Base-by-base conservation (phyloP, 2,113 vertebrate genomes). In the Axis porcinus region DNA sequence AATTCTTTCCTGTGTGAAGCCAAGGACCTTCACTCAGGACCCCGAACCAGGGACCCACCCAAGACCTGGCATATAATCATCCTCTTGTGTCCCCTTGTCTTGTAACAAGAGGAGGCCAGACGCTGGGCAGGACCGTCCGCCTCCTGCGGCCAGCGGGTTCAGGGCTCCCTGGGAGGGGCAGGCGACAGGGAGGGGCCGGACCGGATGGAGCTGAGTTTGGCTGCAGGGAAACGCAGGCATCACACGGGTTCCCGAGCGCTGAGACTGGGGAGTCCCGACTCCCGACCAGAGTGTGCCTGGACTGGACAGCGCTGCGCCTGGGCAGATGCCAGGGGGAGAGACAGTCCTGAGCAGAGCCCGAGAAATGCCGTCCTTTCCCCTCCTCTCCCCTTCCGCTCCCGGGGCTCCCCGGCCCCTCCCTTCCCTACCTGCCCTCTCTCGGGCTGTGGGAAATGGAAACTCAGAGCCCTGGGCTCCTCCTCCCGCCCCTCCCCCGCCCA, bases 371-470 rank as follows among this genome's bases (percentile, higher is more conserved):
- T 45, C 50, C 11, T 36, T 10, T 19, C 21, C 4, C 4, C 3
- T 3, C 12, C 7, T 2, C 25, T 8, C 21, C 33, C 2, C 3
- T 1, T 7, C 54, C 36, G 47, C 9, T 52, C 28, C 43, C 2
- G 28, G 28, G 43, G 76, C 27, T 79, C 14, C 43, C 43, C 45
- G 3, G 25, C 25, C 27, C 74, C 40, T 27, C 45, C 15, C 15
- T 5, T 4, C 7, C n/a, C 28, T 6, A 2, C 43, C 17, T 7
- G 13, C n/a, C 58, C 21, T 13, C 52, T 79, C 47, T n/a, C 3
- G 3, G 11, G 30, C 36, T 52, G 25, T 50, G 27, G 91, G 87
- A 95, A 98, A 89, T 6, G 4, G 85, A 97, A 97, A 93, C 92
- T 94, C 12, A n/a, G 33, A 1, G 23, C 6, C 17, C 27, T 12